Conservation (phyloP, 2,113 vertebrate species). For the Carassius gibelio region DNA sequence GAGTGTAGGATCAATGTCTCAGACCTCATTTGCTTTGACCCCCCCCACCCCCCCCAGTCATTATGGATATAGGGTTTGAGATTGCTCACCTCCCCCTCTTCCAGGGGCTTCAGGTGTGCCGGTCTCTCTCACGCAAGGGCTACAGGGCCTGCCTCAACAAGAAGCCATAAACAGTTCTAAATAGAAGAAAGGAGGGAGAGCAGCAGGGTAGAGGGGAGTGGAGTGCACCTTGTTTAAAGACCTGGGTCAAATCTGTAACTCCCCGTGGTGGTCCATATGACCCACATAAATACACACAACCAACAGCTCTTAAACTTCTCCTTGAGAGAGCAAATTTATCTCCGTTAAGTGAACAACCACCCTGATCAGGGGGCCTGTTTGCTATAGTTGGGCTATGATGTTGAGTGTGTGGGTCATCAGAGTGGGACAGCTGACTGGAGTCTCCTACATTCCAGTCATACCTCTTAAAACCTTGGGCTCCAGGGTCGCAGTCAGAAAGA, state of each 20-base stretch:
- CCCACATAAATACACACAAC: background rate
- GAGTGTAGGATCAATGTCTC: slow-evolving; percentile 59
- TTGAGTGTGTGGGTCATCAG: slow-evolving; percentile 40
- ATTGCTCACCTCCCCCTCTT: slow-evolving; percentile 50
- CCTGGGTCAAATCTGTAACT: slow-evolving; percentile 29
- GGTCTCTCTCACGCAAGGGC: slow-evolving; percentile 72
- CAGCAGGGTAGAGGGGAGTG: background rate
- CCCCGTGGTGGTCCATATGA: background rate
- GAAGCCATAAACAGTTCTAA: slow-evolving; percentile 52
- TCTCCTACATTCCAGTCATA: slow-evolving; percentile 73
- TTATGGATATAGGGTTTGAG: slow-evolving; percentile 50
- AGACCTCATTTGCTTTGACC: slow-evolving; percentile 62
- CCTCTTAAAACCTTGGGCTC: slow-evolving; percentile 62
- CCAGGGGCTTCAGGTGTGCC: slow-evolving; percentile 66
- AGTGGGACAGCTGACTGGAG: slow-evolving; percentile 73
- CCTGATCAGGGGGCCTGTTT: slow-evolving; percentile 16
- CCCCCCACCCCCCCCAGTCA: slow-evolving; percentile 36
- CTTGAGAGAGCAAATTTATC: background rate
- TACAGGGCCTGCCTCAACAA: slow-evolving; percentile 66
- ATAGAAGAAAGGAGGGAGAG: slow-evolving; percentile 22
- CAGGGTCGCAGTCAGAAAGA: slow-evolving; percentile 53
- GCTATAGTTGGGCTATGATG: slow-evolving; percentile 57
- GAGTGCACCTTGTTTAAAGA: slow-evolving; percentile 24
- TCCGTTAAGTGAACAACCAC: slow-evolving; percentile 33
- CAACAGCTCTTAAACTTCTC: background rate